These are phyloP conservation scores for Lophochroa leadbeateri DNA, from an alignment of 2,113 vertebrate genomes.

Conservation along the genomic window DNA sequence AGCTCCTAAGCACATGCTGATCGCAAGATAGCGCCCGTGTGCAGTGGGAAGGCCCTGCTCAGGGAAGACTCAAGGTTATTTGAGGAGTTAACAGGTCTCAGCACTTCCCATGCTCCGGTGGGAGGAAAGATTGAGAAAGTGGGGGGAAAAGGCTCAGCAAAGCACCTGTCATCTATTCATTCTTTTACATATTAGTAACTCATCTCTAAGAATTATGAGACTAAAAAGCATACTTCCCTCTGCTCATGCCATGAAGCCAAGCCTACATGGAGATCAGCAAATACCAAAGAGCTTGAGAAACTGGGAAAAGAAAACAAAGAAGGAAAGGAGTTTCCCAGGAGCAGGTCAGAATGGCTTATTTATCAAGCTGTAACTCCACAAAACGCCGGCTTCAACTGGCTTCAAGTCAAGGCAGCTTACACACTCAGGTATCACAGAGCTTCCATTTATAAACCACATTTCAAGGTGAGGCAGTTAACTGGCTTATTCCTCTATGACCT, in stretches of 20 bases:
- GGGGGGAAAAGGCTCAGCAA: background rate
- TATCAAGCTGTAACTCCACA: background rate
- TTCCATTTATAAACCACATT: background rate
- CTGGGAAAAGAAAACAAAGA: background rate
- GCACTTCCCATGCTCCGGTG: background rate
- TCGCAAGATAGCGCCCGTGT: rapidly evolving
- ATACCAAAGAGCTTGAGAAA: background rate
- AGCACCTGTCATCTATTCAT: background rate
- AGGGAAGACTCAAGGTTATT: background rate
- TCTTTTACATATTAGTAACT: background rate
- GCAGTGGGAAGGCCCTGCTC: background rate
- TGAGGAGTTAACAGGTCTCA: background rate
- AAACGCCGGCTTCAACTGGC: background rate
- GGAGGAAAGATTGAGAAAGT: background rate
- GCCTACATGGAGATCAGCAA: background rate
- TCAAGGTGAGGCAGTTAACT: constrained; percentile 24
- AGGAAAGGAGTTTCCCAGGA: background rate
- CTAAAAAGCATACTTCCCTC: background rate
- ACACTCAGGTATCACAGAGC: background rate
- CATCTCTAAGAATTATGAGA: background rate
- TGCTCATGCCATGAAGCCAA: background rate
- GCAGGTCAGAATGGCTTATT: background rate
- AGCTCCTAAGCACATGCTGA: background rate
- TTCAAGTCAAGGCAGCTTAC: background rate
- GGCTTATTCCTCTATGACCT: background rate